phyloP scores from a whole-genome alignment of 2,113 vertebrate genomes.

The Lophochroa leadbeateri region DNA sequence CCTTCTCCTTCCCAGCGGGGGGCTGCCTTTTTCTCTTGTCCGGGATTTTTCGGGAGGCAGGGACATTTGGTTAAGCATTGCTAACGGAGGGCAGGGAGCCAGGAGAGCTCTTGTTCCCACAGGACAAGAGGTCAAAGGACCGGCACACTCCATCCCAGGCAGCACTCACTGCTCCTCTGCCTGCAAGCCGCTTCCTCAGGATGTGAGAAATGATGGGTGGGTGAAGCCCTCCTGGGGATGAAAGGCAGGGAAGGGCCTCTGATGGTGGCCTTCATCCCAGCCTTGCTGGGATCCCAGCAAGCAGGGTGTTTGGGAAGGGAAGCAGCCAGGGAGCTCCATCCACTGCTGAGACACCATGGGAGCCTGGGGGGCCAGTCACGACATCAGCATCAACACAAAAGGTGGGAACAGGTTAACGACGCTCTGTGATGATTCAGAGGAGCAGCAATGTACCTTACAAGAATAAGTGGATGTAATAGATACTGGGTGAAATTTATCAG shows the following conservation, averaged over 20 bases:
- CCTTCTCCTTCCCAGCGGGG: neutral
- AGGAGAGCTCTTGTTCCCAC: neutral
- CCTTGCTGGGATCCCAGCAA: neutral
- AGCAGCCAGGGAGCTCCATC: fast-evolving
- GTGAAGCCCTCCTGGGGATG: neutral
- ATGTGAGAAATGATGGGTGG: neutral
- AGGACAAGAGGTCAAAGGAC: neutral
- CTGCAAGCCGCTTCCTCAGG: constrained; percentile 4
- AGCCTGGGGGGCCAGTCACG: fast-evolving
- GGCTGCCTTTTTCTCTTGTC: neutral
- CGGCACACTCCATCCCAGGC: fast-evolving
- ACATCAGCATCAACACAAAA: neutral
- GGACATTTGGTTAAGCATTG: neutral
- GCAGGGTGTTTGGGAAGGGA: neutral
- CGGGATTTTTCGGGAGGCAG: neutral
- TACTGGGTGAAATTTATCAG: neutral
- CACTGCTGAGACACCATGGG: fast-evolving
- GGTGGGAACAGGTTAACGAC: neutral
- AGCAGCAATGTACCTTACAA: fast-evolving
- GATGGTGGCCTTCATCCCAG: neutral
- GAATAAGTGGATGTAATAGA: neutral
- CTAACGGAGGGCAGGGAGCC: neutral
- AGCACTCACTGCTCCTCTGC: fast-evolving
- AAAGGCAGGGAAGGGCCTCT: neutral
- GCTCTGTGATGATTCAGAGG: neutral